These are phyloP conservation scores for Cryptophagus acutangulus DNA, from an alignment of 2,888 invertebrate species.

Conservation along the genomic window DNA sequence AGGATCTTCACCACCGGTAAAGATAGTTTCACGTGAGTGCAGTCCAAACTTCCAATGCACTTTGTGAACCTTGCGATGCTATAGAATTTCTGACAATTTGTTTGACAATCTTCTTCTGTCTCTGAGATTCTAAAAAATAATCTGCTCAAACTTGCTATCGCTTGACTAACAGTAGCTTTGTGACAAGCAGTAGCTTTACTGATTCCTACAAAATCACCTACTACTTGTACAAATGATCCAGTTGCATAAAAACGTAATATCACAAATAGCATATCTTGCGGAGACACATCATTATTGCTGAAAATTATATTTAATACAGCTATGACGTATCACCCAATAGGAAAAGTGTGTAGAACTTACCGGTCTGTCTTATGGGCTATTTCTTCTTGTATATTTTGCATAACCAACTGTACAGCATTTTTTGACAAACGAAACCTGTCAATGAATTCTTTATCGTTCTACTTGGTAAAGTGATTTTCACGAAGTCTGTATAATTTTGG, in stretches of 20 bases:
- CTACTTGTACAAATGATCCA: conserved; percentile 14
- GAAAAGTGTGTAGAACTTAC: background rate
- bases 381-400: conserved; percentile 1
- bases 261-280: conserved; percentile 12
- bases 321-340: background rate
- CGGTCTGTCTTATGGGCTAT: conserved; percentile 1
- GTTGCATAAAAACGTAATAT: too few species aligned
- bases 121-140: background rate
- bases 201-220: conserved; percentile 20
- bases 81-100: background rate
- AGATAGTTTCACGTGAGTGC: conserved; percentile 8
- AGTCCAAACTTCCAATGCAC: conserved; percentile 10
- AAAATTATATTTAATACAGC: conserved; percentile 2
- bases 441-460: conserved; percentile 1
- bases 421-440: background rate
- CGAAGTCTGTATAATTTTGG: too few species aligned
- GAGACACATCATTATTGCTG: conserved; percentile 6
- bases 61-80: conserved; percentile 11
- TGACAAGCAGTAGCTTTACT: conserved; percentile 15
- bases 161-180: conserved; percentile 10
- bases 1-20: conserved; percentile 10
- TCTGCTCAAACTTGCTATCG: conserved; percentile 1
- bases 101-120: conserved; percentile 2
- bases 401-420: background rate
- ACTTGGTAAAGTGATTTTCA: background rate